A percentile compares a stretch with the other conserved stretches of the same genome.
These are phyloP conservation scores for Chloropsis cyanopogon DNA, from an alignment of 2,113 vertebrate genomes.

Conservation along the genomic window DNA sequence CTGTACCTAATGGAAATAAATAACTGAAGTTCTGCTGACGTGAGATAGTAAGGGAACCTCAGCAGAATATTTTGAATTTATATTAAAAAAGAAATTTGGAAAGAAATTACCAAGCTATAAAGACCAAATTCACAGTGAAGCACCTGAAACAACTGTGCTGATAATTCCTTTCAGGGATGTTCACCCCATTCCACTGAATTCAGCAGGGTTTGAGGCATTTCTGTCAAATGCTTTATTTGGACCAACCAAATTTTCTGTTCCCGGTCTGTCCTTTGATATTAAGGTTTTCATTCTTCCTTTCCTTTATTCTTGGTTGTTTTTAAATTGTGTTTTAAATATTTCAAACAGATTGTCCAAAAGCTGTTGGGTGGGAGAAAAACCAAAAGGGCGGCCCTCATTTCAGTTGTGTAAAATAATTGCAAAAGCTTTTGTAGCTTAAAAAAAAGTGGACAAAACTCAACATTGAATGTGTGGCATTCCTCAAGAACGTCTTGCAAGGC, in stretches of 20 bases:
- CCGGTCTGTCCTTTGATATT: background rate
- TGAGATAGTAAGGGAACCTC: background rate
- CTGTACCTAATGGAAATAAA: background rate
- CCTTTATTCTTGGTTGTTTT: background rate
- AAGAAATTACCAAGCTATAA: background rate
- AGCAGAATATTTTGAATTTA: background rate
- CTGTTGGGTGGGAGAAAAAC: slow-evolving; percentile 98
- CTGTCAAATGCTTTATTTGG: background rate
- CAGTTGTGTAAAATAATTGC: background rate
- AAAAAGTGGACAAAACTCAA: background rate
- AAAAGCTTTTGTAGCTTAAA: background rate
- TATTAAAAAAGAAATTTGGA: background rate
- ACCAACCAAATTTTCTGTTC: background rate
- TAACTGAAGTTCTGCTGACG: background rate
- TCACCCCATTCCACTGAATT: background rate
- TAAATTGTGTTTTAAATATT: background rate
- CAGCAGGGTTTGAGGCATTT: background rate
- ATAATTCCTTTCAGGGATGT: background rate
- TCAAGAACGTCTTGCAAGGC: background rate
- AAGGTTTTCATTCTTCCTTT: background rate
- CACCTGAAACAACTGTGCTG: background rate
- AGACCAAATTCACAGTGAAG: background rate
- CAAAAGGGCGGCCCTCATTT: slow-evolving; percentile 77
- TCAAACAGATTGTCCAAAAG: slow-evolving; percentile 86
- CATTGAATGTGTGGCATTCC: background rate